Percentiles rank a stretch among this genome's conserved stretches.
phyloP scores from a whole-genome alignment of 2,888 invertebrate species.

The Pelosia muscerda region DNA sequence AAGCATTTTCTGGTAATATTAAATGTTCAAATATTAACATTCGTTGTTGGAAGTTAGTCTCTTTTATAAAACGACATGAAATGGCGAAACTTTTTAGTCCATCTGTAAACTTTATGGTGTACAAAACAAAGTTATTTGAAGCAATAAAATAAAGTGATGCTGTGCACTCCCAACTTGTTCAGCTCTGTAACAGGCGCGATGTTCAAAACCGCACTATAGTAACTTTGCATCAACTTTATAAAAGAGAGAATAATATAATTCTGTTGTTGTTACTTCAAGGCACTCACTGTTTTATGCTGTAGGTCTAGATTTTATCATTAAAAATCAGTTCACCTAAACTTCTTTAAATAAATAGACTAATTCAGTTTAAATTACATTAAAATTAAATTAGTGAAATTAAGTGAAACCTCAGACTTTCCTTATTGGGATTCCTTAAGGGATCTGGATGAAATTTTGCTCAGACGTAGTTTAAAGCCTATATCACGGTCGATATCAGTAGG shows the following conservation, averaged over 20 bases:
- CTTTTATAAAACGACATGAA: conserved; percentile 33
- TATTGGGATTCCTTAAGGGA: no score
- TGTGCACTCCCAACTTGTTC: conserved; percentile 72
- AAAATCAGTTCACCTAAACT: background rate
- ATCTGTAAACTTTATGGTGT: conserved; percentile 68
- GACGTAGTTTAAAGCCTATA: no score
- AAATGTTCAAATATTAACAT: conserved; percentile 7
- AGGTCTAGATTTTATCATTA: background rate
- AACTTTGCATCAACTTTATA: conserved; percentile 77
- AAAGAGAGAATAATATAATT: conserved; percentile 55
- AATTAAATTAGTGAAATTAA: no score
- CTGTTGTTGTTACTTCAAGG: conserved; percentile 37
- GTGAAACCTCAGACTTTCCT: no score
- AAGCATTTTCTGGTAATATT: background rate
- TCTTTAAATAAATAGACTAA: no score
- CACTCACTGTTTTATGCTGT: background rate
- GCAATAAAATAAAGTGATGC: conserved; percentile 67
- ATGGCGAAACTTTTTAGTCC: conserved; percentile 51
- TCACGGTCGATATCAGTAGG: no score
- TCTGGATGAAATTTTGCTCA: no score
- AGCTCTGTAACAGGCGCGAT: conserved; percentile 62
- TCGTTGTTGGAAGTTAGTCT: conserved; percentile 7
- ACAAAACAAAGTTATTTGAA: conserved; percentile 78
- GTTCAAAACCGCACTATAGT: conserved; percentile 73
- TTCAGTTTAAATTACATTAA: no score